phyloP scores from a whole-genome alignment of 2,888 invertebrate species.

The Acronicta leporina region DNA sequence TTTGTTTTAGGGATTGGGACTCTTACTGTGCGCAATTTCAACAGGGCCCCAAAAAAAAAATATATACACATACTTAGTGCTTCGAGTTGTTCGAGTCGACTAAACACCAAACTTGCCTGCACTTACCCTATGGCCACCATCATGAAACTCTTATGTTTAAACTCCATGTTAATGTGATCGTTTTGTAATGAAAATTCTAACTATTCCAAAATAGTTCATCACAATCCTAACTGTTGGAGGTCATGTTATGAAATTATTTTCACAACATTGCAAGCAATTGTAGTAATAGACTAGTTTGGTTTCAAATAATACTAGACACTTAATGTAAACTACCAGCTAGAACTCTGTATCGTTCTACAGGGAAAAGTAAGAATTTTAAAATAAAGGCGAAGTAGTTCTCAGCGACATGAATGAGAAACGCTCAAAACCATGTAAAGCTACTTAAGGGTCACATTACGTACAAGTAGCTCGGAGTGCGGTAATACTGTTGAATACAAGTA shows the following conservation, averaged over 20 bases:
- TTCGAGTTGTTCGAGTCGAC: no score
- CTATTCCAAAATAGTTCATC: no score
- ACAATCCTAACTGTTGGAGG: slow-evolving; percentile 1
- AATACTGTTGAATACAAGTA: slow-evolving; percentile 24
- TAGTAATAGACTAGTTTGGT: slow-evolving; percentile 1
- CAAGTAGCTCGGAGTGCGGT: slow-evolving; percentile 7
- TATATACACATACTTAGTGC: no score
- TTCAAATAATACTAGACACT: no score
- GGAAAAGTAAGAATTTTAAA: slow-evolving; percentile 28
- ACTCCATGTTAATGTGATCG: no score
- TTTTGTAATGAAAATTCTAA: no score
- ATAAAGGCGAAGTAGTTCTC: slow-evolving; percentile 27
- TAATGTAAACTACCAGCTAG: background rate
- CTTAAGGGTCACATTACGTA: slow-evolving; percentile 28
- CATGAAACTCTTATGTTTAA: no score
- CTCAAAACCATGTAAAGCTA: slow-evolving; percentile 25
- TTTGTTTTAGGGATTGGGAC: no score
- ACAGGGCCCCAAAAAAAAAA: no score
- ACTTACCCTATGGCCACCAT: no score
- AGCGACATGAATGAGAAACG: slow-evolving; percentile 33
- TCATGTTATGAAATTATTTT: slow-evolving; percentile 3
- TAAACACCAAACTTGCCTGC: no score
- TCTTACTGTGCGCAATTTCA: no score
- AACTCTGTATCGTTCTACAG: slow-evolving; percentile 4
- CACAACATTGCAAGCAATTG: background rate